Percentiles rank a stretch among this genome's conserved stretches.
Evolutionary conservation across 2,888 invertebrate species (phyloP).

Genomic region (Acronicta psi): DNA sequence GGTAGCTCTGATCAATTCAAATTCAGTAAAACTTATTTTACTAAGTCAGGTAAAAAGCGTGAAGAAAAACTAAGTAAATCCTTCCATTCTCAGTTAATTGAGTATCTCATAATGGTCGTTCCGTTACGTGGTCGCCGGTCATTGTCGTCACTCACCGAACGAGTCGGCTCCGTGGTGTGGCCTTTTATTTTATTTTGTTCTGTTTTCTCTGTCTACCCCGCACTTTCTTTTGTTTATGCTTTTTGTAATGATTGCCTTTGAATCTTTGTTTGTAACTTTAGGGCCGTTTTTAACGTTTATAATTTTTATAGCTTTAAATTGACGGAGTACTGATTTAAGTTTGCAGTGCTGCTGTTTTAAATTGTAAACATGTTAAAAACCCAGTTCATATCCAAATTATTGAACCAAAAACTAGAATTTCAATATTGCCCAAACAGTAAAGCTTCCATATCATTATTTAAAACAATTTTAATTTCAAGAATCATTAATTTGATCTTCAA

Average conservation of each 20-base stretch:
- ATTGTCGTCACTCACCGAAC: conserved; percentile 55
- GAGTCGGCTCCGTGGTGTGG: conserved; percentile 67
- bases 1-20: conserved; percentile 11
- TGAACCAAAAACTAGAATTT: no score
- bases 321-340: not conserved
- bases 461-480: no score
- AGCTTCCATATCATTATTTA: no score
- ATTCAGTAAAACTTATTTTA: conserved; percentile 7
- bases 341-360: not conserved
- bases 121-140: conserved; percentile 67
- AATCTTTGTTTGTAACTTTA: conserved; percentile 26
- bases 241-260: conserved; percentile 53
- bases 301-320: not conserved
- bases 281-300: conserved; percentile 5
- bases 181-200: conserved; percentile 56
- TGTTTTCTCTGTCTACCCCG: conserved; percentile 47
- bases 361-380: no score
- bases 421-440: no score
- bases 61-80: conserved; percentile 49
- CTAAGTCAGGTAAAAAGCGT: conserved; percentile 44
- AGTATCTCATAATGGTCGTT: conserved; percentile 60
- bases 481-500: no score
- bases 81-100: conserved; percentile 57
- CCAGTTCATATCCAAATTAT: no score
- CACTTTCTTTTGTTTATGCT: conserved; percentile 65